A percentile compares a stretch with the other conserved stretches of the same genome.
Evolutionary conservation across 1,140 invertebrate species (phyloP).

Genomic region (Leptinotarsa undecemlineata): DNA sequence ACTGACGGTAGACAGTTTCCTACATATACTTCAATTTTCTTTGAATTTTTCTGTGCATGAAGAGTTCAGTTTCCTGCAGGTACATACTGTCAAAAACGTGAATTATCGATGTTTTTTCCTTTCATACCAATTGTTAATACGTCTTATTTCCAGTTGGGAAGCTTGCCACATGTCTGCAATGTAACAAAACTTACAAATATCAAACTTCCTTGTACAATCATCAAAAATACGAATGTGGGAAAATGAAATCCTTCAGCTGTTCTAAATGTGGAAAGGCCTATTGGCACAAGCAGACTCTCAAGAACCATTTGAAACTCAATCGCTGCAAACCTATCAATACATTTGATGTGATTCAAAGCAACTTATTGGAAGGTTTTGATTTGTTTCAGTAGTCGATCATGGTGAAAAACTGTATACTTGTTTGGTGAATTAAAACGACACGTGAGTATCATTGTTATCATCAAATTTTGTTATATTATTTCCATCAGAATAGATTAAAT

Average conservation of each 20-base stretch:
- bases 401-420: too few relatives aligned
- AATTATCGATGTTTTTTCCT: not conserved
- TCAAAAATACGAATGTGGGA: conserved; percentile 56
- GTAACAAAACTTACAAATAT: conserved; percentile 58
- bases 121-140: not conserved
- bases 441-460: too few relatives aligned
- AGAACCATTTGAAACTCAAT: conserved; percentile 34
- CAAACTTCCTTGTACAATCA: conserved; percentile 58
- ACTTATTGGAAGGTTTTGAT: too few relatives aligned
- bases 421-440: too few relatives aligned
- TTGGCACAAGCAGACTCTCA: conserved; percentile 40
- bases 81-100: not conserved
- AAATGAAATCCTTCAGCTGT: conserved; percentile 61
- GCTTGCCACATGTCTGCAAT: conserved; percentile 25
- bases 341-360: too few relatives aligned
- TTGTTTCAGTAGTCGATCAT: too few relatives aligned
- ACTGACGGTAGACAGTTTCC: too few relatives aligned
- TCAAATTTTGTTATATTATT: too few relatives aligned
- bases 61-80: too few relatives aligned
- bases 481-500: too few relatives aligned
- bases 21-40: too few relatives aligned
- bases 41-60: too few relatives aligned
- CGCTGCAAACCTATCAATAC: not conserved
- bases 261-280: conserved; percentile 50
- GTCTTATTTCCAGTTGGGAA: not conserved